Conservation (phyloP, 2,888 invertebrate species). For the Polietes domitor region DNA sequence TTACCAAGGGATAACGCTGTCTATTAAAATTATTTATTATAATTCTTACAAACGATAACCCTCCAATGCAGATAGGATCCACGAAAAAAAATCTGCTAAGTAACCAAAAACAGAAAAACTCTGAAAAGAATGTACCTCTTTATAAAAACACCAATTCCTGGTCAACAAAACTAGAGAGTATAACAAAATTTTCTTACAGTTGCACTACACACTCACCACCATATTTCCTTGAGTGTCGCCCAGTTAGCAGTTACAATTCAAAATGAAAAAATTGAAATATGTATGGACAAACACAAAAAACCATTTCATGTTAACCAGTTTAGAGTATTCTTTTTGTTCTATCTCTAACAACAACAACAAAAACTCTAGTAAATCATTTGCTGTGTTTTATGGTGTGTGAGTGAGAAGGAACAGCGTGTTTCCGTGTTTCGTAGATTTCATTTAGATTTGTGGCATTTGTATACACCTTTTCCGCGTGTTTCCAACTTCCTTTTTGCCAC, state of each 20-base stretch:
- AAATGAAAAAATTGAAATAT: conserved; percentile 21
- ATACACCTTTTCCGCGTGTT: background rate
- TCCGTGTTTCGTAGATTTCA: conserved; percentile 59
- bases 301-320: conserved; percentile 42
- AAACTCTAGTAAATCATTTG: conserved; percentile 58
- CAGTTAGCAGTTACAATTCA: background rate
- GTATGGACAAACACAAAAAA: conserved; percentile 6
- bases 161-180: too few relatives aligned
- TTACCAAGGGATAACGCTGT: too few relatives aligned
- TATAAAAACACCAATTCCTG: too few relatives aligned
- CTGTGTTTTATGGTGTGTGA: conserved; percentile 29
- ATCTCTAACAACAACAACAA: background rate
- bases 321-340: conserved; percentile 15
- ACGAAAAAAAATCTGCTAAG: too few relatives aligned
- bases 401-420: conserved; percentile 18
- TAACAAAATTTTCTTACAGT: too few relatives aligned
- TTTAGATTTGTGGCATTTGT: conserved; percentile 67
- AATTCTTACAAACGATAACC: too few relatives aligned
- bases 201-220: too few relatives aligned
- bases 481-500: conserved; percentile 22
- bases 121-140: too few relatives aligned
- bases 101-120: too few relatives aligned
- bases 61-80: too few relatives aligned
- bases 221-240: background rate
- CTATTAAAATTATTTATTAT: too few relatives aligned